Conservation (phyloP, 2,113 vertebrate genomes). For the Cinclus cinclus region DNA sequence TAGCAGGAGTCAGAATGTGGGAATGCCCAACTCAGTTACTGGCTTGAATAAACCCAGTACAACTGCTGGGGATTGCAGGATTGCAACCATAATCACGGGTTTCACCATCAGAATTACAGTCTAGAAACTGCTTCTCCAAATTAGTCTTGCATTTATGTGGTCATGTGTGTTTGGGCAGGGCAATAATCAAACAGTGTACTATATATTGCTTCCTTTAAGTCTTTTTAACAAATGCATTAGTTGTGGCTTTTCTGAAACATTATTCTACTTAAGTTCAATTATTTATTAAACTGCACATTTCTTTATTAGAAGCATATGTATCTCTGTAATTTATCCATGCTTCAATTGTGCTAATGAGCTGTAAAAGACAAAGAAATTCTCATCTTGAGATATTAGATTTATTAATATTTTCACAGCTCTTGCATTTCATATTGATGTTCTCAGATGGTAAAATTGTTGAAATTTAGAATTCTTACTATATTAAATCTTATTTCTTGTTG, state of each 20-base stretch:
- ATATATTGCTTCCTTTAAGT: background rate
- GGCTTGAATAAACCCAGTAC: background rate
- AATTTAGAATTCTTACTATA: background rate
- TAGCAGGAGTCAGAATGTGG: background rate
- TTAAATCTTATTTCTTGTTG: background rate
- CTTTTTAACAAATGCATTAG: conserved; percentile 18
- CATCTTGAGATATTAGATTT: background rate
- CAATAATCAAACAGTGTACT: background rate
- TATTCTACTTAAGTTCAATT: conserved; percentile 1
- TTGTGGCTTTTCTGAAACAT: background rate
- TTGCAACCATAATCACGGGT: conserved; percentile 27
- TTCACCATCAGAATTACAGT: conserved; percentile 25
- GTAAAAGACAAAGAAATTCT: background rate
- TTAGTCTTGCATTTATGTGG: conserved; percentile 40
- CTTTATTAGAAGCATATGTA: background rate
- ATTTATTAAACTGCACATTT: background rate
- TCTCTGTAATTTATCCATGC: background rate
- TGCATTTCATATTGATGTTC: background rate
- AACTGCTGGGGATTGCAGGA: conserved; percentile 24
- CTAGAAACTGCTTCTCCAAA: conserved; percentile 28
- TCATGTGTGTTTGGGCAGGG: conserved; percentile 21
- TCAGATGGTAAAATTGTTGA: background rate
- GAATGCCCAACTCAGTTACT: background rate
- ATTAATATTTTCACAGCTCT: background rate
- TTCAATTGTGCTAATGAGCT: background rate